phyloP scores from a whole-genome alignment of 2,888 invertebrate genomes.

The Apeira syringaria region DNA sequence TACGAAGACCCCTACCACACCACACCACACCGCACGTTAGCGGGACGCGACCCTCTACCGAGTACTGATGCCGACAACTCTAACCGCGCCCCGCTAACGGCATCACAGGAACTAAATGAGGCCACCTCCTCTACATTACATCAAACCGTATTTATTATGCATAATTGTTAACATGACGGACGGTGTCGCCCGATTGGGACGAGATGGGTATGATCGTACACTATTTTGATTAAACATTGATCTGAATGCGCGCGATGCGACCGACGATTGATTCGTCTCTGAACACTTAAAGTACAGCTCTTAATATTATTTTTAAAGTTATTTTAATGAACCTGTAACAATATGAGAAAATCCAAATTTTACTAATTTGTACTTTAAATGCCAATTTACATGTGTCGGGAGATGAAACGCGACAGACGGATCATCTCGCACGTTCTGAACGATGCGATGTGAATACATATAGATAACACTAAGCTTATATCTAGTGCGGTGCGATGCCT shows the following conservation, averaged over 20 bases:
- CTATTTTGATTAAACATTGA: slow-evolving; percentile 37
- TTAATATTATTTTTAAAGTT: slow-evolving; percentile 75
- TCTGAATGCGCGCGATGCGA: slow-evolving; percentile 71
- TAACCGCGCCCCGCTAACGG: background rate
- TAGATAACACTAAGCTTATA: slow-evolving; percentile 74
- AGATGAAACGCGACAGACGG: slow-evolving; percentile 71
- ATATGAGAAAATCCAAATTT: slow-evolving; percentile 81
- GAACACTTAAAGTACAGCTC: slow-evolving; percentile 84
- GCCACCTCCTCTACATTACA: background rate
- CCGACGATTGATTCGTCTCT: slow-evolving; percentile 74
- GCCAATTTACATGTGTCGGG: slow-evolving; percentile 80
- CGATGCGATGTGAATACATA: slow-evolving; percentile 61
- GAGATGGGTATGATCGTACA: background rate
- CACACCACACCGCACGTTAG: slow-evolving; percentile 13
- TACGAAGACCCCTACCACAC: slow-evolving; percentile 76
- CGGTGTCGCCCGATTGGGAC: slow-evolving; percentile 25
- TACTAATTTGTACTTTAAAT: slow-evolving; percentile 84
- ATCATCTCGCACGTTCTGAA: slow-evolving; percentile 74
- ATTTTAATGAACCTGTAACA: slow-evolving; percentile 83
- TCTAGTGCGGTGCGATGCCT: slow-evolving; percentile 82
- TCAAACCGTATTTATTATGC: background rate
- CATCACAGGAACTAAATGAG: slow-evolving; percentile 27
- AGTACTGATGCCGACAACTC: no score
- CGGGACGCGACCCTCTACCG: background rate
- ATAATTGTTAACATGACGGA: slow-evolving; percentile 10